These are phyloP conservation scores for Eleutherodactylus coqui DNA, from an alignment of 2,797 vertebrate genomes.

Conservation along the genomic window DNA sequence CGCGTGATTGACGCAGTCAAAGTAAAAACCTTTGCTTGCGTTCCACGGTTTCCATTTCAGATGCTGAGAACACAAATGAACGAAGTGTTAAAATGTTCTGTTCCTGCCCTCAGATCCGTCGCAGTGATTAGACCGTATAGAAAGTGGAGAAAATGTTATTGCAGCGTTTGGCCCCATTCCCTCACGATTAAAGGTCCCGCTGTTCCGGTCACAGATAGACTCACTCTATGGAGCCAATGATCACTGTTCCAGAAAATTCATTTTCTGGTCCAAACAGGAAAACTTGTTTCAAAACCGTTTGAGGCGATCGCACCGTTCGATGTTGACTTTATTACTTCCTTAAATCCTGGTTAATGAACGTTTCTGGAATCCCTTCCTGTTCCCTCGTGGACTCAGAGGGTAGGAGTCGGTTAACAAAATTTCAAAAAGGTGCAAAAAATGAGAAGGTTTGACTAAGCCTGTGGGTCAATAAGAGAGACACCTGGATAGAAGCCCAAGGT, in stretches of 20 bases:
- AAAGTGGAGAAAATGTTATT: slow-evolving; percentile 7
- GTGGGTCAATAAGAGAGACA: no score
- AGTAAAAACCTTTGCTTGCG: not conserved
- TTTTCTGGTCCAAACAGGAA: not conserved
- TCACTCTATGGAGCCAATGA: slow-evolving; percentile 3
- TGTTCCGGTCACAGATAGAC: not conserved
- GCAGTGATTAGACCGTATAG: not conserved
- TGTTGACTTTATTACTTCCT: not conserved
- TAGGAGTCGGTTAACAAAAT: no score
- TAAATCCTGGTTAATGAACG: not conserved
- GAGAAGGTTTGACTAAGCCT: no score
- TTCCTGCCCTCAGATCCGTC: slow-evolving; percentile 26
- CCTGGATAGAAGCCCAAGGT: no score
- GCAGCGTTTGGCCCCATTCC: slow-evolving; percentile 8
- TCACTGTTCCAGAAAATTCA: not conserved
- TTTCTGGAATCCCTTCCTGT: not conserved
- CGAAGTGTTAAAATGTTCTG: slow-evolving; percentile 26
- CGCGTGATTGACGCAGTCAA: not conserved
- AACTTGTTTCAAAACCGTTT: not conserved
- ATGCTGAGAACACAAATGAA: slow-evolving; percentile 10
- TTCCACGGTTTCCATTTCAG: slow-evolving; percentile 10
- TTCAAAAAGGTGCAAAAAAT: no score
- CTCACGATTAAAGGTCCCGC: not conserved
- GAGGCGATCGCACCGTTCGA: not conserved
- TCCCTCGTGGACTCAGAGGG: no score